These are phyloP conservation scores for Tadarida brasiliensis DNA, from an alignment of 2,797 vertebrate genomes.

Conservation along the genomic window DNA sequence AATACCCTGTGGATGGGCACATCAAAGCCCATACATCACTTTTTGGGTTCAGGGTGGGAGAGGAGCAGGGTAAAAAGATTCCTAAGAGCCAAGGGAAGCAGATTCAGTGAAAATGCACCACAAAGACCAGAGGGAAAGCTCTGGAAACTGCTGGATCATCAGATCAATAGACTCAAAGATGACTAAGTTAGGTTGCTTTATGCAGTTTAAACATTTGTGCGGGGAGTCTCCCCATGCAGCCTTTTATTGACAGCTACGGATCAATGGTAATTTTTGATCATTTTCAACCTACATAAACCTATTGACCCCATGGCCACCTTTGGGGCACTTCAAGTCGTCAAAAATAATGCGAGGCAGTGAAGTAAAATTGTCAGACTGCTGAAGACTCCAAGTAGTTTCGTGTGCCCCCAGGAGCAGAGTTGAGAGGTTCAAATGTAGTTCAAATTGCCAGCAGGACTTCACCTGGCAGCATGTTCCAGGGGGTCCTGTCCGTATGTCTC, in stretches of 20 bases:
- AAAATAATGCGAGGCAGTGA: conserved; percentile 91
- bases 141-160: conserved; percentile 86
- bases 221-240: conserved; percentile 79
- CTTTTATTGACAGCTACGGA: conserved; percentile 89
- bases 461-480: conserved; percentile 45
- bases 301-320: conserved; percentile 89
- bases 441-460: conserved; percentile 29
- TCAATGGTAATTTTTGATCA: conserved; percentile 91
- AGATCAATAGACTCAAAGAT: conserved; percentile 87
- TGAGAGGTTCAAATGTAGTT: conserved; percentile 65
- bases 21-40: background rate
- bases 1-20: conserved; percentile 38
- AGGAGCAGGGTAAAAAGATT: conserved; percentile 57
- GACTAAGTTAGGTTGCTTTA: conserved; percentile 86
- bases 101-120: conserved; percentile 73
- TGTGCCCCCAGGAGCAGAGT: conserved; percentile 85
- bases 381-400: conserved; percentile 86
- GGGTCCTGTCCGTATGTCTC: background rate
- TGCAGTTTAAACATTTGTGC: conserved; percentile 90
- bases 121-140: conserved; percentile 77
- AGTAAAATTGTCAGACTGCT: conserved; percentile 90
- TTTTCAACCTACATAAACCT: conserved; percentile 91
- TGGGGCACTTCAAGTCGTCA: conserved; percentile 90
- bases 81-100: conserved; percentile 28
- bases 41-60: background rate